A percentile compares a stretch with the other conserved stretches of the same genome.
phyloP scores from a whole-genome alignment of 2,888 invertebrate species.

The Diaperis boleti region DNA sequence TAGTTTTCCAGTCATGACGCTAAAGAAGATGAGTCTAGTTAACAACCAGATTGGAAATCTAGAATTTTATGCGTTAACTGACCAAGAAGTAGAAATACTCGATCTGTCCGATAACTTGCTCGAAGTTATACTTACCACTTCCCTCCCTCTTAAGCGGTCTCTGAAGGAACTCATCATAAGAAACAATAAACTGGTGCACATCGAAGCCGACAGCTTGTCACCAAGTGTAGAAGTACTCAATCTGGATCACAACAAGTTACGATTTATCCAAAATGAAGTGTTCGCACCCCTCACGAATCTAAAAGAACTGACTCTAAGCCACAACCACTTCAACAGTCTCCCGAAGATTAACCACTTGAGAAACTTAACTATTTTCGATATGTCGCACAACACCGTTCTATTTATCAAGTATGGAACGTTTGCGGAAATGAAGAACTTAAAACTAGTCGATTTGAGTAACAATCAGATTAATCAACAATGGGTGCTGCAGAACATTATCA shows the following conservation, averaged over 20 bases:
- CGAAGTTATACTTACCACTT: background rate
- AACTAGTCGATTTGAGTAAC: constrained; percentile 14
- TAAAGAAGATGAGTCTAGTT: constrained; percentile 5
- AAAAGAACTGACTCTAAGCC: constrained; percentile 6
- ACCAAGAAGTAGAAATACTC: background rate
- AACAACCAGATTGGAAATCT: constrained; percentile 2
- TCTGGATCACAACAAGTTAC: background rate
- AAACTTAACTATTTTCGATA: background rate
- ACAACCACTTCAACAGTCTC: constrained; percentile 6
- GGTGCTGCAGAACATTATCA: background rate
- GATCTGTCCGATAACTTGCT: background rate
- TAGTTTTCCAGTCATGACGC: background rate
- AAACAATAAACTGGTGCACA: constrained; percentile 1
- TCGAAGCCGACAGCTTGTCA: background rate
- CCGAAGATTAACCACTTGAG: constrained; percentile 5
- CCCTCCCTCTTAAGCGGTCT: background rate
- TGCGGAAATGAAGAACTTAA: background rate
- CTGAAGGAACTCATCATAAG: background rate
- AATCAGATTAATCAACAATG: background rate
- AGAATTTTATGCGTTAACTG: background rate
- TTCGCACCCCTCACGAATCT: background rate
- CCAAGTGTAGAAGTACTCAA: background rate
- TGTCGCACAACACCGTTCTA: background rate
- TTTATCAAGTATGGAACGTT: background rate
- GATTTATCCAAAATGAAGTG: background rate